A percentile compares a stretch with the other conserved stretches of the same genome.
phyloP scores from a whole-genome alignment of 1,140 invertebrate genomes.

The Danaus melanippus region DNA sequence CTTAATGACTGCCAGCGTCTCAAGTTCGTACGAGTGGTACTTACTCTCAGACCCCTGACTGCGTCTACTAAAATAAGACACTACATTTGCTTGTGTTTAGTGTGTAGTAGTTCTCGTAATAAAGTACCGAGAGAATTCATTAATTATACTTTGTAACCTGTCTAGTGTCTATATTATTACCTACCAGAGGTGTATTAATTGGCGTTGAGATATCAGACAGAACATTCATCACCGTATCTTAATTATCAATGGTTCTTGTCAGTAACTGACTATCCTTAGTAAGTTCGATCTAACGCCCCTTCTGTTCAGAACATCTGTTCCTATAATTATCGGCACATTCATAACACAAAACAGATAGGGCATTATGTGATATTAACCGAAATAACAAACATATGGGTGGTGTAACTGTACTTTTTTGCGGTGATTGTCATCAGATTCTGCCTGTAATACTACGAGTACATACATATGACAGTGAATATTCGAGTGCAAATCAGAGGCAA shows the following conservation, averaged over 20 bases:
- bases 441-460: too few species aligned
- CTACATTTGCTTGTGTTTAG: conserved; percentile 27
- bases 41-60: conserved; percentile 50
- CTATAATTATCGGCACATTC: conserved; percentile 18
- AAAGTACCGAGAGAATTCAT: conserved; percentile 19
- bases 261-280: too few species aligned
- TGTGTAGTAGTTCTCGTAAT: conserved; percentile 19
- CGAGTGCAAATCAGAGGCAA: too few species aligned
- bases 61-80: conserved; percentile 25
- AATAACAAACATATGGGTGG: too few species aligned
- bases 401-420: too few species aligned
- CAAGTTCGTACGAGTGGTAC: conserved; percentile 64
- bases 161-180: conserved; percentile 1
- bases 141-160: conserved; percentile 9
- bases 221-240: conserved; percentile 7
- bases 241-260: conserved; percentile 2
- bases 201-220: neutral
- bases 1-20: conserved; percentile 34
- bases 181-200: conserved; percentile 16
- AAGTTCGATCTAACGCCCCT: conserved; percentile 19
- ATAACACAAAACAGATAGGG: too few species aligned
- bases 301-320: conserved; percentile 25
- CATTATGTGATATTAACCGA: too few species aligned
- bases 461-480: too few species aligned
- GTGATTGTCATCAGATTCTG: too few species aligned